Evolutionary conservation across 2,888 invertebrate species (phyloP).

Genomic region (Drosophila cognata): DNA sequence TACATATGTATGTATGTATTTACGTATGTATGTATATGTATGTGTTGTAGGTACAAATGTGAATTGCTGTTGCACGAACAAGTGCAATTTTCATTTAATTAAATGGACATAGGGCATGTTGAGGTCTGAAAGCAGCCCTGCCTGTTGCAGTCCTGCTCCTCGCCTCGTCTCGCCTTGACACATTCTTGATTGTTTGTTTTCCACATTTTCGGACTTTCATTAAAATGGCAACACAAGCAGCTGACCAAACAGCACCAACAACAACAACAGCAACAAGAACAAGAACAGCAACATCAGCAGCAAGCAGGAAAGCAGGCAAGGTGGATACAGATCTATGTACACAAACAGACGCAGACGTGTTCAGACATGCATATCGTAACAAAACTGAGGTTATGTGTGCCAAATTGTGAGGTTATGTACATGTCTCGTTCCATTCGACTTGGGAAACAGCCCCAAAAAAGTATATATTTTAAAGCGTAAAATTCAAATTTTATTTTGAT

Average conservation of each 20-base stretch:
- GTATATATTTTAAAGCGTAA: conserved; percentile 15
- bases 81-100: conserved; percentile 64
- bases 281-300: background rate
- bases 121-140: background rate
- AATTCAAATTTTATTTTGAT: conserved; percentile 42
- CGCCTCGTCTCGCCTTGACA: background rate
- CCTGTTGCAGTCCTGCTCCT: background rate
- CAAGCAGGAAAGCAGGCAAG: conserved; percentile 1
- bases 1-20: background rate
- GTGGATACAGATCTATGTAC: conserved; percentile 6
- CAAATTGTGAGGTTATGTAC: conserved; percentile 21
- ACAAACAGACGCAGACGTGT: background rate
- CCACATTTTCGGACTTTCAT: conserved; percentile 47
- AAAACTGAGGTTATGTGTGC: conserved; percentile 13
- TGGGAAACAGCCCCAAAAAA: background rate
- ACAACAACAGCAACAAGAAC: conserved; percentile 4
- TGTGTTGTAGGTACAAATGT: background rate
- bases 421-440: background rate
- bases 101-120: conserved; percentile 38
- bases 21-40: background rate
- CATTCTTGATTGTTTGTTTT: conserved; percentile 40
- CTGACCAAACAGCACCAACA: conserved; percentile 25
- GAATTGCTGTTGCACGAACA: conserved; percentile 24
- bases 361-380: conserved; percentile 12
- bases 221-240: conserved; percentile 40